Evolutionary conservation across 2,888 invertebrate species (phyloP).

Genomic region (Oscheius onirici): DNA sequence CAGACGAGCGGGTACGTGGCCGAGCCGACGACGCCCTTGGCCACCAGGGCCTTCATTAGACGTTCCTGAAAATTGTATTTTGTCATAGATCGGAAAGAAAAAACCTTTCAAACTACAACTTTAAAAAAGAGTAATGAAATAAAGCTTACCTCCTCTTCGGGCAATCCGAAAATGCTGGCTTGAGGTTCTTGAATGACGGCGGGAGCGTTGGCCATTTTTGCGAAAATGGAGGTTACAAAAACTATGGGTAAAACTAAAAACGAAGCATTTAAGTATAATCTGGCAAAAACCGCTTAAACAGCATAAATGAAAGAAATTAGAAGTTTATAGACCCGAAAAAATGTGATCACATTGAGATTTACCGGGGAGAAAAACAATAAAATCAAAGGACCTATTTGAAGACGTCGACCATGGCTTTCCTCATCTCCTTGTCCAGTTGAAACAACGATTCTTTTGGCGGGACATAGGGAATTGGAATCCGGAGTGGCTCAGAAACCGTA

Average conservation of each 20-base stretch:
- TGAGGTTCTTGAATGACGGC: constrained; percentile 17
- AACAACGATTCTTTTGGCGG: constrained; percentile 41
- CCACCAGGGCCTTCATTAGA: constrained; percentile 51
- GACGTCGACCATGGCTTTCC: constrained; percentile 35
- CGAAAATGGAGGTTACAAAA: not conserved
- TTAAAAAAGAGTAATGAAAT: no score
- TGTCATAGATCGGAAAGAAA: not conserved
- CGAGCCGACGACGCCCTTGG: constrained; percentile 48
- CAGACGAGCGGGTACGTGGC: constrained; percentile 62
- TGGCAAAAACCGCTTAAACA: not conserved
- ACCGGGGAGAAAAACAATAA: not conserved
- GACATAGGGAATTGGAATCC: constrained; percentile 56
- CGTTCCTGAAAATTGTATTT: constrained; percentile 45
- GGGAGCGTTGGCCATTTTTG: constrained; percentile 21
- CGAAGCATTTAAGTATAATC: not conserved
- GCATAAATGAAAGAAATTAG: not conserved
- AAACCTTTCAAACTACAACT: not conserved
- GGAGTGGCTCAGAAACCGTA: constrained; percentile 46
- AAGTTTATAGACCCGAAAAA: not conserved
- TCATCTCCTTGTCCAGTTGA: constrained; percentile 53
- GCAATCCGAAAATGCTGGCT: constrained; percentile 34
- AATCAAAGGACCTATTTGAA: constrained; percentile 4
- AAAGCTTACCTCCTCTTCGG: constrained; percentile 34
- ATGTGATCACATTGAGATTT: not conserved
- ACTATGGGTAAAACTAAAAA: not conserved